A percentile compares a stretch with the other conserved stretches of the same genome.
Conservation (phyloP, 2,113 vertebrate species). For the Tursiops truncatus region DNA sequence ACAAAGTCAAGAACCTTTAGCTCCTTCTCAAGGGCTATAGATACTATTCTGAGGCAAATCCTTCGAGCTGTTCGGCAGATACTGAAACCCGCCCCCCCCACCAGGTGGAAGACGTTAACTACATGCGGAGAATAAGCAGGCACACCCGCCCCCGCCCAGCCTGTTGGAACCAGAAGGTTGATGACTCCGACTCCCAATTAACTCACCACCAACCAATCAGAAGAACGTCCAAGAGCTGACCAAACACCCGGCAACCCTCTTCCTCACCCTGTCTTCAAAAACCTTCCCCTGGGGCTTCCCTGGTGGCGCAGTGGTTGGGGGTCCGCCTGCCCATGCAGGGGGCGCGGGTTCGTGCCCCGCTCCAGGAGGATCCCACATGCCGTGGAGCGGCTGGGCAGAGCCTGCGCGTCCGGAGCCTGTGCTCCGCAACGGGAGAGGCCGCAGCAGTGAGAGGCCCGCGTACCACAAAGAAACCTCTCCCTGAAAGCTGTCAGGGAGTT, state of each 20-base stretch:
- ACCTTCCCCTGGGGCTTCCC: too few species aligned
- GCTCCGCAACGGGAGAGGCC: too few species aligned
- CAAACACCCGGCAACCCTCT: not conserved
- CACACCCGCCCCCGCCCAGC: accelerated
- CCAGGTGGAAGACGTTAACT: not conserved
- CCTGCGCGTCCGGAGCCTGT: too few species aligned
- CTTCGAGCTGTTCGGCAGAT: not conserved
- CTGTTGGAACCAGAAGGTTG: not conserved
- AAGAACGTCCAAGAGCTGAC: not conserved
- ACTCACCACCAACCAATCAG: not conserved
- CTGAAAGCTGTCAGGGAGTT: not conserved
- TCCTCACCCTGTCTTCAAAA: not conserved
- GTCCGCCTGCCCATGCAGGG: too few species aligned
- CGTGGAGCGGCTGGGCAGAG: too few species aligned
- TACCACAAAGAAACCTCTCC: too few species aligned
- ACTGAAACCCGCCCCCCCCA: not conserved
- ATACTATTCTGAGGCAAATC: not conserved
- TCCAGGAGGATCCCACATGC: too few species aligned
- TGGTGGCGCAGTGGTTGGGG: too few species aligned
- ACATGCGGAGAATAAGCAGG: accelerated
- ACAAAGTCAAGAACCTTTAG: not conserved
- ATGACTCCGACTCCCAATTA: not conserved
- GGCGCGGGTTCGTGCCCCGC: too few species aligned
- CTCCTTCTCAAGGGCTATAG: not conserved
- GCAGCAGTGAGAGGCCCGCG: too few species aligned